Conservation (phyloP, 2,797 vertebrate species). For the Discoglossus pictus region DNA sequence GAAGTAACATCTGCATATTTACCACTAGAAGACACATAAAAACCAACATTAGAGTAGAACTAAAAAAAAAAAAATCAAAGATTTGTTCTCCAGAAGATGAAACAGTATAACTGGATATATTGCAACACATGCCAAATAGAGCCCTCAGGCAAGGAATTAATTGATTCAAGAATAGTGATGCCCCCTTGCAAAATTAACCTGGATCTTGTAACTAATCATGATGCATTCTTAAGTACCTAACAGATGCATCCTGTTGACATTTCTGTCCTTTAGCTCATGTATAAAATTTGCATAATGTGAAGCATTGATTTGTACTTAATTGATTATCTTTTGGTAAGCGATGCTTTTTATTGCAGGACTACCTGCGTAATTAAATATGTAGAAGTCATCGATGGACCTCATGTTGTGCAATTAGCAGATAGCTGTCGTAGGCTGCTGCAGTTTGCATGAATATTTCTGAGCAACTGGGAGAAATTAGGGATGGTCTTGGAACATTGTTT, state of each 20-base stretch:
- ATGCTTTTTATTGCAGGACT: constrained; percentile 23
- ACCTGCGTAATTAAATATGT: constrained; percentile 37
- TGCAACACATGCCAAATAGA: neutral
- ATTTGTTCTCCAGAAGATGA: neutral
- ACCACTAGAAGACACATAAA: constrained; percentile 1
- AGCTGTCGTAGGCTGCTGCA: neutral
- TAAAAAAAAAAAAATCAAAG: constrained; percentile 4
- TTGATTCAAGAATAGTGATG: constrained; percentile 22
- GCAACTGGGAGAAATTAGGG: constrained; percentile 1
- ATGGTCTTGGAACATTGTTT: neutral
- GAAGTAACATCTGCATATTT: constrained; percentile 6
- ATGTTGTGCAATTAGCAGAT: constrained; percentile 9
- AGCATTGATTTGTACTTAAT: constrained; percentile 42
- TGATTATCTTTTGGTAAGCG: constrained; percentile 34
- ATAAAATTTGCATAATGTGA: constrained; percentile 44
- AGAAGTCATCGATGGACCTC: constrained; percentile 19
- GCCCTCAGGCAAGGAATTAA: constrained; percentile 35
- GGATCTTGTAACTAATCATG: constrained; percentile 20
- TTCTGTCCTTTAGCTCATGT: constrained; percentile 40
- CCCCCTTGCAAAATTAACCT: constrained; percentile 41
- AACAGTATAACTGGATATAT: too few relatives aligned
- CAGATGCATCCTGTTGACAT: constrained; percentile 22
- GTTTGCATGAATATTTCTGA: neutral
- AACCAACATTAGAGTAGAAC: neutral
- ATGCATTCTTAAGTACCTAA: constrained; percentile 8